Evolutionary conservation across 2,113 vertebrate species (phyloP).

Genomic region (Sinocyclocheilus grahami): DNA sequence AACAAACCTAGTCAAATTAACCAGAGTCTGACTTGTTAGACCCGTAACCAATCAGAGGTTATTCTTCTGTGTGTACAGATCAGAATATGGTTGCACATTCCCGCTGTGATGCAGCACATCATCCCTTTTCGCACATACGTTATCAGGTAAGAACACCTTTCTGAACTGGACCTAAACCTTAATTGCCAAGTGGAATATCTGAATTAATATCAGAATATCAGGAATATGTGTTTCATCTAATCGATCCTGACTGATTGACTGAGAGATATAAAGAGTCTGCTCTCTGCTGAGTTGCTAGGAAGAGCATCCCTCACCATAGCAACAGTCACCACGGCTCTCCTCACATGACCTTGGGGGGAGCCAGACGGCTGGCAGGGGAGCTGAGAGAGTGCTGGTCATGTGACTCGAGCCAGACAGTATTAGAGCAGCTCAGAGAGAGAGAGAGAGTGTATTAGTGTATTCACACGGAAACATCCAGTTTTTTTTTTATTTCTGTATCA

Average conservation of each 20-base stretch:
- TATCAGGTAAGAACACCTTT: conserved; percentile 82
- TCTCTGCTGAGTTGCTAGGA: conserved; percentile 70
- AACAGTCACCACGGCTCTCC: conserved; percentile 69
- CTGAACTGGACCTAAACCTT: not conserved
- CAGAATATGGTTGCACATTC: conserved; percentile 99
- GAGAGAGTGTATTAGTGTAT: not conserved
- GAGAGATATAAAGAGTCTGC: not conserved
- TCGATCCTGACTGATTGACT: not conserved
- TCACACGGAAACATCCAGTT: not conserved
- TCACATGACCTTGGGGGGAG: conserved; percentile 69
- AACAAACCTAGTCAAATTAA: not conserved
- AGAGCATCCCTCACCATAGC: conserved; percentile 72
- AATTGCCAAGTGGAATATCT: not conserved
- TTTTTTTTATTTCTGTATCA: not conserved
- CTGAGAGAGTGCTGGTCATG: conserved; percentile 52
- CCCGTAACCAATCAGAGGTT: not conserved
- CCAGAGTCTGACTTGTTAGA: not conserved
- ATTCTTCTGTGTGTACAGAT: conserved; percentile 76
- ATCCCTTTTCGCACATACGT: conserved; percentile 98
- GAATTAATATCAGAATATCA: not conserved
- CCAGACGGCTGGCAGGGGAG: conserved; percentile 52
- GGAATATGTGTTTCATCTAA: not conserved
- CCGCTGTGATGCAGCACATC: conserved; percentile 99
- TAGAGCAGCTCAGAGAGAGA: conserved; percentile 23
- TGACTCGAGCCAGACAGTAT: conserved; percentile 59